Evolutionary conservation across 2,888 invertebrate species (phyloP).

Genomic region (Mystacides longicornis): DNA sequence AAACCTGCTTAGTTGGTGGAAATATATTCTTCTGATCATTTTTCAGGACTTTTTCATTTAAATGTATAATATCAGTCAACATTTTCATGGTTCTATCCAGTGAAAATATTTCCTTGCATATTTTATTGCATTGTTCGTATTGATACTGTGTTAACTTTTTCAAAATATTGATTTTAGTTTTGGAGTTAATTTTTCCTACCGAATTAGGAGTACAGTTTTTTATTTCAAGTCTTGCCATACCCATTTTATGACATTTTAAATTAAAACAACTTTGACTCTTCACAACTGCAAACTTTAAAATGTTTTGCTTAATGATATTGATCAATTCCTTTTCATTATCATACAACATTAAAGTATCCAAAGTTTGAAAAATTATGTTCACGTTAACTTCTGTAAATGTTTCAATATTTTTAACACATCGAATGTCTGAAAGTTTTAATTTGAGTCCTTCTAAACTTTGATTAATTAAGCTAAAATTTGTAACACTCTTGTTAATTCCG

Average conservation of each 20-base stretch:
- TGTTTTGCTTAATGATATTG: constrained; percentile 25
- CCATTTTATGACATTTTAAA: constrained; percentile 26
- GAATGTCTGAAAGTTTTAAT: constrained; percentile 5
- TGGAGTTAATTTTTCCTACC: constrained; percentile 26
- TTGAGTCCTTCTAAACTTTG: not conserved
- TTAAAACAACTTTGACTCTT: constrained; percentile 26
- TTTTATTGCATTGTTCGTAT: constrained; percentile 12
- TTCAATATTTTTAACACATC: not conserved
- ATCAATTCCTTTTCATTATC: constrained; percentile 12
- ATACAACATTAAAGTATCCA: constrained; percentile 13
- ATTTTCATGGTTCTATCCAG: constrained; percentile 22
- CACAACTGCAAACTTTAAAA: constrained; percentile 29
- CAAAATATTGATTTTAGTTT: constrained; percentile 27
- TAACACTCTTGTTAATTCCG: constrained; percentile 18
- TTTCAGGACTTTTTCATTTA: constrained; percentile 15
- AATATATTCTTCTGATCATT: constrained; percentile 2
- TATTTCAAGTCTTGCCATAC: constrained; percentile 27
- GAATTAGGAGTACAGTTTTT: constrained; percentile 13
- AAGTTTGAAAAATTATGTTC: constrained; percentile 18
- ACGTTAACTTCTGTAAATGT: constrained; percentile 13
- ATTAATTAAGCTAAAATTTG: not conserved
- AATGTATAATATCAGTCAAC: constrained; percentile 28
- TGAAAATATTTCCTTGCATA: constrained; percentile 11
- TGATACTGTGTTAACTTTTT: constrained; percentile 14
- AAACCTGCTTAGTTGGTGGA: constrained; percentile 18